These are phyloP conservation scores for Epistrophella euchroma DNA, from an alignment of 2,888 invertebrate species.

Conservation along the genomic window DNA sequence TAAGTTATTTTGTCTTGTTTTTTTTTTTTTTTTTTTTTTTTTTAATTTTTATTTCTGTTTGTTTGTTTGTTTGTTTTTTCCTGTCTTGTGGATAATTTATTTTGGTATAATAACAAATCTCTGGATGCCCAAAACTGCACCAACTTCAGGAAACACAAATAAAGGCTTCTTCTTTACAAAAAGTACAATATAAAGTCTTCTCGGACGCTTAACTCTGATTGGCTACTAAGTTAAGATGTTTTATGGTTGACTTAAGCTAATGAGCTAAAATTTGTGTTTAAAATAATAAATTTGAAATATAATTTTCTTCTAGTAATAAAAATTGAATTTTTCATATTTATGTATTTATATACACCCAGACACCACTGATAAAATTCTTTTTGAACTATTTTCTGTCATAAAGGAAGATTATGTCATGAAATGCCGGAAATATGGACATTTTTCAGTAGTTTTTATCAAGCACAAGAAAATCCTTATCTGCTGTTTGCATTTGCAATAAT, in stretches of 20 bases:
- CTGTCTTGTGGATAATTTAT: constrained; percentile 66
- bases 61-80: constrained; percentile 30
- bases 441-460: no score
- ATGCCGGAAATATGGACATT: no score
- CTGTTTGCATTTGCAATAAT: background rate
- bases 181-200: background rate
- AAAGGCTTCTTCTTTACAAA: background rate
- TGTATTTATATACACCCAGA: no score
- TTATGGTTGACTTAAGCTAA: background rate
- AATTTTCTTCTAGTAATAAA: no score
- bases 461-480: no score
- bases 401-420: no score
- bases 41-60: constrained; percentile 27
- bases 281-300: background rate
- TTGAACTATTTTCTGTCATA: no score
- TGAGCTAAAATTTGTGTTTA: background rate
- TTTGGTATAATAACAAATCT: constrained; percentile 36
- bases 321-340: no score
- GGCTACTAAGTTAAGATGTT: constrained; percentile 29
- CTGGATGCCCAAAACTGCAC: constrained; percentile 57
- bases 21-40: background rate
- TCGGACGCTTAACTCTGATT: constrained; percentile 55
- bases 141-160: constrained; percentile 42
- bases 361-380: no score
- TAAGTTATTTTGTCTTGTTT: constrained; percentile 31